Percentiles rank a stretch among this genome's conserved stretches.
Conservation (phyloP, 2,797 vertebrate genomes). For the Sebastiscus tertius region DNA sequence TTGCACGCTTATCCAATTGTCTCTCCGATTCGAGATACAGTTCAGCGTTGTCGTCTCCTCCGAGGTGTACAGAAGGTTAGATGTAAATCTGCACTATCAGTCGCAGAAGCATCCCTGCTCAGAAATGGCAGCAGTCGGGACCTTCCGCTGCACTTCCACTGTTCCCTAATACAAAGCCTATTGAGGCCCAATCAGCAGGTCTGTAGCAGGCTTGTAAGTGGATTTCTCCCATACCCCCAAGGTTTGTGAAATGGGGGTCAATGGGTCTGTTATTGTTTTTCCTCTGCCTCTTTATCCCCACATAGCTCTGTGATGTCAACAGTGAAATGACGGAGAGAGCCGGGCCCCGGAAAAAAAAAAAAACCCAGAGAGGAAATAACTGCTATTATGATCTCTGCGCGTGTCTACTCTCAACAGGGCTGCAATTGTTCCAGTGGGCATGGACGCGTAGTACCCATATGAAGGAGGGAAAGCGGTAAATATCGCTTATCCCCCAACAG, state of each 20-base stretch:
- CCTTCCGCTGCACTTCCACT: slow-evolving; percentile 52
- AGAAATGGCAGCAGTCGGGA: slow-evolving; percentile 59
- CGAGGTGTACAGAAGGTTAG: slow-evolving; percentile 29
- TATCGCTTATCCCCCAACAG: slow-evolving; percentile 73
- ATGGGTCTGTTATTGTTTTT: slow-evolving; percentile 81
- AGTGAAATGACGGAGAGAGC: slow-evolving; percentile 72
- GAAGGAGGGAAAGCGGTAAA: slow-evolving; percentile 68
- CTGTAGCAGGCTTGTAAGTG: slow-evolving; percentile 68
- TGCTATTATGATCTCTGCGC: slow-evolving; percentile 71
- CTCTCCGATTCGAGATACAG: slow-evolving; percentile 38
- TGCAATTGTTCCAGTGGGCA: slow-evolving; percentile 69
- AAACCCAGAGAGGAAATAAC: slow-evolving; percentile 70
- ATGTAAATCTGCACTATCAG: slow-evolving; percentile 61
- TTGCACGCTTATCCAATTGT: slow-evolving; percentile 38
- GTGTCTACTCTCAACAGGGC: slow-evolving; percentile 62
- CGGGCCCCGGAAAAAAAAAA: slow-evolving; percentile 31
- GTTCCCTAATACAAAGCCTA: slow-evolving; percentile 61
- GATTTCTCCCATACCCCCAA: slow-evolving; percentile 71
- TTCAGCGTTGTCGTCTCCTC: slow-evolving; percentile 17
- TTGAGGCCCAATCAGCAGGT: slow-evolving; percentile 72
- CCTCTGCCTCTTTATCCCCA: slow-evolving; percentile 77
- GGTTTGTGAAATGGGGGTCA: slow-evolving; percentile 81
- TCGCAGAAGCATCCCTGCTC: slow-evolving; percentile 27
- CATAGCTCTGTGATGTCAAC: slow-evolving; percentile 74
- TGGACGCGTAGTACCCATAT: slow-evolving; percentile 44